Evolutionary conservation across 2,113 vertebrate species (phyloP).

Genomic region (Aleadryas rufinucha): DNA sequence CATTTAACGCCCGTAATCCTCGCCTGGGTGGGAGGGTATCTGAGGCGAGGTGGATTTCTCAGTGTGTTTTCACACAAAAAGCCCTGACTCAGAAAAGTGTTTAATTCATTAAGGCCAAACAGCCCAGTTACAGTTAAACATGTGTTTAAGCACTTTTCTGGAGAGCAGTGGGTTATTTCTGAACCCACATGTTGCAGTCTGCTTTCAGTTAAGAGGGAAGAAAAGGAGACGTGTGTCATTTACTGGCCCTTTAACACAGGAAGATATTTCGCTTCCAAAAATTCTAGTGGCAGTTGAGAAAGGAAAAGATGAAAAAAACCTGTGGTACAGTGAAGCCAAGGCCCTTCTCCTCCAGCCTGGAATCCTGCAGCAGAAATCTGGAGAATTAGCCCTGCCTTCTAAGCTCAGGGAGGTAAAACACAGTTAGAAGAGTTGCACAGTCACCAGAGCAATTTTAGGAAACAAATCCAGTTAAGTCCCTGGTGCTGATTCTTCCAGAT

Average conservation of each 20-base stretch:
- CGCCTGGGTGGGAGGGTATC: not conserved
- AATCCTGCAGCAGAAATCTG: not conserved
- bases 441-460: not conserved
- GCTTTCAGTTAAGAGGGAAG: not conserved
- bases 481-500: not conserved
- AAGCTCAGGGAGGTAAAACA: not conserved
- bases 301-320: not conserved
- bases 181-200: not conserved
- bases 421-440: not conserved
- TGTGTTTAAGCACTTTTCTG: not conserved
- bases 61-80: not conserved
- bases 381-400: not conserved
- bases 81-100: not conserved
- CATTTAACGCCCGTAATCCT: accelerated
- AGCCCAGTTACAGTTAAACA: not conserved
- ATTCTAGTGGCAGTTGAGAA: not conserved
- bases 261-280: constrained; percentile 11
- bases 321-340: not conserved
- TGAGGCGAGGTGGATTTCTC: not conserved
- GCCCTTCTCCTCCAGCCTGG: not conserved
- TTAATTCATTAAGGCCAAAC: not conserved
- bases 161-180: not conserved
- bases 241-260: constrained; percentile 4
- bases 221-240: constrained; percentile 31
- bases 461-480: not conserved